phyloP scores from a whole-genome alignment of 2,113 vertebrate genomes.

The Microtus pennsylvanicus region DNA sequence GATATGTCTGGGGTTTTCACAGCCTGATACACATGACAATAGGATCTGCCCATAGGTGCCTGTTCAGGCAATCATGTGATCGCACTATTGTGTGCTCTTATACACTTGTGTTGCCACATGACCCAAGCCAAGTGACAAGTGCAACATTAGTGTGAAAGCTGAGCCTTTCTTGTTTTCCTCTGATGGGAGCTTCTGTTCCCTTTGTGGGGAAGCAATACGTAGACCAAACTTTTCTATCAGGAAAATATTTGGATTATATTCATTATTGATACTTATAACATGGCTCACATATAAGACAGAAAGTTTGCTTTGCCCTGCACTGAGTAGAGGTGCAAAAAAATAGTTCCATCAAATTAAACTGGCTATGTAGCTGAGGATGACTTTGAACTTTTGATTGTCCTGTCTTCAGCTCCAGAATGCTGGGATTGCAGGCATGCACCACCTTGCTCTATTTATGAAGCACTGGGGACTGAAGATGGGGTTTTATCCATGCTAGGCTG shows the following conservation, averaged over 20 bases:
- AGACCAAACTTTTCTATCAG: background rate
- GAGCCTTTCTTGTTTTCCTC: too few relatives aligned
- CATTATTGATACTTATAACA: background rate
- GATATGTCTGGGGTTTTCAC: background rate
- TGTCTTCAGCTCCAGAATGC: too few relatives aligned
- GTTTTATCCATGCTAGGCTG: background rate
- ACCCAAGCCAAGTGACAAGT: background rate
- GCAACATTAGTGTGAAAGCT: background rate
- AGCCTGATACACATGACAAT: background rate
- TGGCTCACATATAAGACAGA: background rate
- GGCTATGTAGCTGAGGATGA: background rate
- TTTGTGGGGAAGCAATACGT: background rate
- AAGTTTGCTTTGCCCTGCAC: background rate
- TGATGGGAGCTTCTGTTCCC: background rate
- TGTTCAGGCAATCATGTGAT: background rate
- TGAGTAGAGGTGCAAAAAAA: background rate
- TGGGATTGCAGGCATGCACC: background rate
- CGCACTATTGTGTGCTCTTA: too few relatives aligned
- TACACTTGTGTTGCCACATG: background rate
- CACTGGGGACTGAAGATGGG: too few relatives aligned
- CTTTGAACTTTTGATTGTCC: background rate
- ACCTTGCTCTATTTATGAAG: background rate
- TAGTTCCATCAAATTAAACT: background rate
- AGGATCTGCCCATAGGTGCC: background rate
- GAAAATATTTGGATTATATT: background rate